Conservation (phyloP, 1,140 invertebrate species). For the Aphidius ervi region DNA sequence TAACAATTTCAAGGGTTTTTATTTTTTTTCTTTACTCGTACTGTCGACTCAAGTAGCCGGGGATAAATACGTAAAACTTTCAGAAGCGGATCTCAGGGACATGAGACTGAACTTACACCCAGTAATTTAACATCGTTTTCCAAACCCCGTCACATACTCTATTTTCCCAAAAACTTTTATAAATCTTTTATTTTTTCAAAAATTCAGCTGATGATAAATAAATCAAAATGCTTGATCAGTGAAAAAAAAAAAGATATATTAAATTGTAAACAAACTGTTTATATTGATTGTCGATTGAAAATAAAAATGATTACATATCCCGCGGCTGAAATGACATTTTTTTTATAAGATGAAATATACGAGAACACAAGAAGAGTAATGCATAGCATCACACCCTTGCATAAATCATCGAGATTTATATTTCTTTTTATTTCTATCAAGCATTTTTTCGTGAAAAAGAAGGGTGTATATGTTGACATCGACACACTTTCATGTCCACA, state of each 20-base stretch:
- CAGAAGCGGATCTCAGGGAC: slow-evolving; percentile 18
- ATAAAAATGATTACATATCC: background rate
- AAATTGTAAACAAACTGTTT: no score
- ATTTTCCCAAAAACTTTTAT: background rate
- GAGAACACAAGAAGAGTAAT: slow-evolving; percentile 3
- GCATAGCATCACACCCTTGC: slow-evolving; percentile 5
- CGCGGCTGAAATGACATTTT: background rate
- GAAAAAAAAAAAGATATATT: no score
- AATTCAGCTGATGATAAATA: no score
- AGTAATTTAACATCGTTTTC: slow-evolving; percentile 27
- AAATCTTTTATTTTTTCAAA: background rate
- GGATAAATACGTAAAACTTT: slow-evolving; percentile 26
- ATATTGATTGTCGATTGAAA: background rate
- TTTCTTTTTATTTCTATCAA: background rate
- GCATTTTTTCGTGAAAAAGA: no score
- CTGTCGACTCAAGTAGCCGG: slow-evolving; percentile 9
- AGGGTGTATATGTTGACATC: background rate
- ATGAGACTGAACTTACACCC: slow-evolving; percentile 23
- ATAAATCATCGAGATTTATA: slow-evolving; percentile 23
- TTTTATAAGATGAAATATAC: slow-evolving; percentile 2
- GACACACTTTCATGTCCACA: background rate
- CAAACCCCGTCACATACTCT: slow-evolving; percentile 3
- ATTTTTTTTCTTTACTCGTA: slow-evolving; percentile 12
- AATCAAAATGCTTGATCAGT: no score
- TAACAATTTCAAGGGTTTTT: no score